Evolutionary conservation across 1,140 invertebrate genomes (phyloP), one percentile per base, ranked within the genome.

Genomic region (Drosophila mauritiana): DNA sequence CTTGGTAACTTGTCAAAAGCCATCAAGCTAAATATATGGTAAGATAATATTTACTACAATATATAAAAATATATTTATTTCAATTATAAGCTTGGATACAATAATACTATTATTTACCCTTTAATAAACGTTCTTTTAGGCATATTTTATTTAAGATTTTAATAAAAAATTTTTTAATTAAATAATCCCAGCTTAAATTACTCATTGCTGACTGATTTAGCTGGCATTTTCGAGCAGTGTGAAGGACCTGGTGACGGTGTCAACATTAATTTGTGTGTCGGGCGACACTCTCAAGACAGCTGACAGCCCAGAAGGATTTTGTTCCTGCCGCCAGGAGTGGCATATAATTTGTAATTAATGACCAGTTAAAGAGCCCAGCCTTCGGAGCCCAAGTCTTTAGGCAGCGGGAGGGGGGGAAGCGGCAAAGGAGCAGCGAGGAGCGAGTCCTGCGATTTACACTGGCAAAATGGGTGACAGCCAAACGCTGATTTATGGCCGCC

Each of bases 311-410:
- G 42, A 59, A 78, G 55, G 63, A 69, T 63, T 63, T 63, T 34
- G 59, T 40, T 63, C 13, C 37, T 63, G 57, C 36, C 69, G 46
- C 40, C 75, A 63, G 54, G 67, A 72, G 79, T 73, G 74, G 79
- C 83, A 86, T 82, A 88, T 88, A 88, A 86, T 88, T 88, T 84
- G 84, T 88, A 88, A 88, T 88, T 88, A 88, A 88, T 88, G 84
- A 89, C 84, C 76, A 89, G 84, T 89, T 89, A 88, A 88, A 84
- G 81, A 78, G 79, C 54, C 58, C 56, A 77, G 64, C 43, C 64
- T 57, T 77, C 53, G 55, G 39, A 54, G 36, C 46, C 31, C 17
- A 57, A 55, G 37, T 40, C 65, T 13, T 17, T 51, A 20, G 20
- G n/a, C 36, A 61, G 12, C 25, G 15, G 5, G 34, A 22, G 5